Conservation (phyloP, 2,888 invertebrate genomes). For the Tinea semifulvella region DNA sequence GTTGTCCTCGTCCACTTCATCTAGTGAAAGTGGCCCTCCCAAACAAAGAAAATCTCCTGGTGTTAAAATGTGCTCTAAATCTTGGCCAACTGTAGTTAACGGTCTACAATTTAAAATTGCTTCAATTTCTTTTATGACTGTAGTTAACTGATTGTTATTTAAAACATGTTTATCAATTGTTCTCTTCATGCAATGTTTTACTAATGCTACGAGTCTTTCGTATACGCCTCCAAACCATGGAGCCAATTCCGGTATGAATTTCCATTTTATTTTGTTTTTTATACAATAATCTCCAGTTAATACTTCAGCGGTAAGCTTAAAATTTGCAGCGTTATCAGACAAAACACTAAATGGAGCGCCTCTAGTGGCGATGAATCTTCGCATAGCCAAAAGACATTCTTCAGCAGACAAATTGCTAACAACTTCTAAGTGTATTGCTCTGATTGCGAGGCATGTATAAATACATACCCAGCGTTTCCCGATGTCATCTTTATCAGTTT, state of each 20-base stretch:
- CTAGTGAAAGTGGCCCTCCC: not conserved
- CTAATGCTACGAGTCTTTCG: conserved; percentile 19
- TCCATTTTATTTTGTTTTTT: conserved; percentile 16
- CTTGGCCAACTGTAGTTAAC: conserved; percentile 13
- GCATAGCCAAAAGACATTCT: conserved; percentile 21
- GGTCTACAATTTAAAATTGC: conserved; percentile 15
- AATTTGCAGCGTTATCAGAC: conserved; percentile 21
- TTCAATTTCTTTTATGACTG: conserved; percentile 17
- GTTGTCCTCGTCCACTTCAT: not conserved
- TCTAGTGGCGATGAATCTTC: conserved; percentile 13
- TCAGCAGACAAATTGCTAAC: conserved; percentile 22
- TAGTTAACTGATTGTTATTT: too few species aligned
- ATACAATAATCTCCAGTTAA: conserved; percentile 13
- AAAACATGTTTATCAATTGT: too few species aligned
- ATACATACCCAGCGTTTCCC: conserved; percentile 21
- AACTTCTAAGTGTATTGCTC: conserved; percentile 23
- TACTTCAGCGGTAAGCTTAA: conserved; percentile 20
- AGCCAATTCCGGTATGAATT: conserved; percentile 18
- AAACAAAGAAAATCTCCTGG: conserved; percentile 8
- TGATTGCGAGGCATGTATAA: conserved; percentile 21
- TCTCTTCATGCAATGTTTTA: conserved; percentile 17
- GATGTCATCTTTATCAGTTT: not conserved
- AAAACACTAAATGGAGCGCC: conserved; percentile 16
- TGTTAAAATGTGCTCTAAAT: conserved; percentile 14
- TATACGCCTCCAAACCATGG: conserved; percentile 21